Conservation (phyloP, 1,140 invertebrate genomes). For the Pogonomyrmex barbatus region DNA sequence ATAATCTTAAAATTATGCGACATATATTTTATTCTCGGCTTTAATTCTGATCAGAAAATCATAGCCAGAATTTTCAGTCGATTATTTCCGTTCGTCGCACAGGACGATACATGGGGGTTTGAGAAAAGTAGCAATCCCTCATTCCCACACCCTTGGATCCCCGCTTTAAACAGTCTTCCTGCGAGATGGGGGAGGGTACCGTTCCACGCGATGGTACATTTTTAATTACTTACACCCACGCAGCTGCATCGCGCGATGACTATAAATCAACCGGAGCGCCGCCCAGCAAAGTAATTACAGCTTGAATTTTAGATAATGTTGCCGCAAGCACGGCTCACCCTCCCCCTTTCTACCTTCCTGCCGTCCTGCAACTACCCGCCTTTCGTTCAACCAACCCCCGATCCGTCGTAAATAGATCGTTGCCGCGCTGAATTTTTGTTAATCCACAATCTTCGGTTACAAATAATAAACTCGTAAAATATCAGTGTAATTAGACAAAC, state of each 20-base stretch:
- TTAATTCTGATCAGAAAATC: constrained; percentile 18
- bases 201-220: constrained; percentile 87
- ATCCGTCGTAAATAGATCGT: constrained; percentile 75
- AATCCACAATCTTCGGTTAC: constrained; percentile 30
- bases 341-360: constrained; percentile 61
- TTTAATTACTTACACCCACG: constrained; percentile 87
- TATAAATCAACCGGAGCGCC: constrained; percentile 86
- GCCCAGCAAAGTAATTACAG: constrained; percentile 87
- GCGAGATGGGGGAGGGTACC: constrained; percentile 64
- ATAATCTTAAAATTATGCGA: not conserved
- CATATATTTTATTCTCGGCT: not conserved
- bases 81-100: constrained; percentile 66
- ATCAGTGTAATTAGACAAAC: constrained; percentile 6
- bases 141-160: constrained; percentile 66
- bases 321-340: constrained; percentile 85
- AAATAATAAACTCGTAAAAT: constrained; percentile 41
- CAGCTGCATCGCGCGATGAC: constrained; percentile 86
- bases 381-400: constrained; percentile 66
- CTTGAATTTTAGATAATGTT: constrained; percentile 87
- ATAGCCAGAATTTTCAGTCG: constrained; percentile 31
- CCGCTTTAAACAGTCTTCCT: constrained; percentile 71
- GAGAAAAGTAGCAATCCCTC: constrained; percentile 72
- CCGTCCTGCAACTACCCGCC: constrained; percentile 57
- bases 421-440: constrained; percentile 40
- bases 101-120: constrained; percentile 55